phyloP scores from a whole-genome alignment of 2,113 vertebrate species.

The Corythaixoides concolor region DNA sequence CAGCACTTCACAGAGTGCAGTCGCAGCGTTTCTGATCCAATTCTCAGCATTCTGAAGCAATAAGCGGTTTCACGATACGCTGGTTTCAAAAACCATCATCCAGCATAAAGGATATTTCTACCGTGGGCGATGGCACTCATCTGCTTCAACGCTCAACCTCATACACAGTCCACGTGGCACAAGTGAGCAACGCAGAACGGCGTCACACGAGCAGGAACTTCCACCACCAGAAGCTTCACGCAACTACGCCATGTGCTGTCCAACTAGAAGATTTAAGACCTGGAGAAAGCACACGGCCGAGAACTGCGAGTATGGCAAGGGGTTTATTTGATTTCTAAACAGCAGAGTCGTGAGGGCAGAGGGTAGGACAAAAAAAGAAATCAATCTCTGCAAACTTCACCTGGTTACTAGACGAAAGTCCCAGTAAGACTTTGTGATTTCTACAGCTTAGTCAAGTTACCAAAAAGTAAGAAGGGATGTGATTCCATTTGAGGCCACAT shows the following conservation, averaged over 20 bases:
- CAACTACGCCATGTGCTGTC: rapidly evolving
- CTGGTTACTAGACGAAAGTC: neutral
- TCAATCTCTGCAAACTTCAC: neutral
- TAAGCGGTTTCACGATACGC: neutral
- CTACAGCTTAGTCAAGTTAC: neutral
- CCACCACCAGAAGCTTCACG: neutral
- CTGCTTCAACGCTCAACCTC: neutral
- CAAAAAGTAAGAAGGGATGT: neutral
- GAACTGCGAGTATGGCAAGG: neutral
- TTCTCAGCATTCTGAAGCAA: neutral
- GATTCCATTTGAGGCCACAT: neutral
- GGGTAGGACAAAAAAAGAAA: neutral
- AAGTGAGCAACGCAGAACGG: neutral
- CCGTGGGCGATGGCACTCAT: neutral
- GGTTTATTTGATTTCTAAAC: neutral
- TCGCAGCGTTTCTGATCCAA: neutral
- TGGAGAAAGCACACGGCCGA: neutral
- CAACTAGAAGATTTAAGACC: rapidly evolving
- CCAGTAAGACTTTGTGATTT: neutral
- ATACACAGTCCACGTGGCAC: rapidly evolving
- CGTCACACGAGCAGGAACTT: neutral
- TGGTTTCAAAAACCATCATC: conserved; percentile 7
- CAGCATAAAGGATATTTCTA: conserved; percentile 25
- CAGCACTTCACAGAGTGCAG: conserved; percentile 31
- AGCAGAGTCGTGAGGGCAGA: no score